A percentile compares a stretch with the other conserved stretches of the same genome.
phyloP scores from a whole-genome alignment of 2,113 vertebrate genomes.

The Bolborhynchus lineola region DNA sequence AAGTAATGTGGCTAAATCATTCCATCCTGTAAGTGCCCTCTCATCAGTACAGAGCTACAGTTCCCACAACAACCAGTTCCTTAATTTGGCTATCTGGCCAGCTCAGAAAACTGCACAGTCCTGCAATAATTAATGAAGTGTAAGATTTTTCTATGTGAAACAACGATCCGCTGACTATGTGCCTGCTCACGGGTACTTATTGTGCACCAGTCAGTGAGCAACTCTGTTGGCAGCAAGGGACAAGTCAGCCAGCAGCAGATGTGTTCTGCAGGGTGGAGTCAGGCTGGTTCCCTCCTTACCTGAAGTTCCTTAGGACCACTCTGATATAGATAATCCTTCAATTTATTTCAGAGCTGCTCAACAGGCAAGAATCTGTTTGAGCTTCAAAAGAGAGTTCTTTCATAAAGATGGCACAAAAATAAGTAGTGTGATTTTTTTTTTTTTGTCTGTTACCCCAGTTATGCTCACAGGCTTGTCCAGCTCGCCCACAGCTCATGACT shows the following conservation, averaged over 20 bases:
- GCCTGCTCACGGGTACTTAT: not conserved
- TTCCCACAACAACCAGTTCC: not conserved
- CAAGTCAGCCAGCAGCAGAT: not conserved
- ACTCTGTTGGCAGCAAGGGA: fast-evolving
- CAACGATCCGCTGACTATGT: not conserved
- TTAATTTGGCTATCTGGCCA: not conserved
- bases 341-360: not conserved
- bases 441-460: not conserved
- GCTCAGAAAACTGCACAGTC: not conserved
- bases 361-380: not conserved
- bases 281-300: not conserved
- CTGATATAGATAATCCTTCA: not conserved
- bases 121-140: not conserved
- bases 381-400: not conserved
- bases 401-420: not conserved
- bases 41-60: not conserved
- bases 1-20: not conserved
- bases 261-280: not conserved
- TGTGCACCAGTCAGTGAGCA: not conserved
- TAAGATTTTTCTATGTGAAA: not conserved
- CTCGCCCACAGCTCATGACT: not conserved
- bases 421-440: not conserved
- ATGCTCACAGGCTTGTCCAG: not conserved
- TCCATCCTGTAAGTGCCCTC: not conserved
- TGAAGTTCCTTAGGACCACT: not conserved